Percentiles rank a stretch among this genome's conserved stretches.
These are phyloP conservation scores for Hypena proboscidalis DNA, from an alignment of 2,888 invertebrate species.

Conservation along the genomic window DNA sequence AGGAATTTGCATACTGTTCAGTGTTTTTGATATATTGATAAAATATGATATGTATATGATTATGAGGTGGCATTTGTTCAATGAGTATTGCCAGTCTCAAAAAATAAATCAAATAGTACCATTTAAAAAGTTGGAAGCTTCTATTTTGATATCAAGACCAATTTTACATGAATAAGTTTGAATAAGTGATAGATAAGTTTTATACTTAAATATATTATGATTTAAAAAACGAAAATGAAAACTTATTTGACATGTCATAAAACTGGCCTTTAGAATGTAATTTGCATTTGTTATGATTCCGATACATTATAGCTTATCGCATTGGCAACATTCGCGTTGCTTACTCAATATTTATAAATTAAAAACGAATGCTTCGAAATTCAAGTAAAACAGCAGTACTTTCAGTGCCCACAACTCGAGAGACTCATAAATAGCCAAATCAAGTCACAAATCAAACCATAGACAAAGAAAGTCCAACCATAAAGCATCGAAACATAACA, in stretches of 20 bases:
- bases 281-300: slow-evolving; percentile 2
- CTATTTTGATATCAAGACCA: neutral
- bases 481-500: slow-evolving; percentile 18
- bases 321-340: neutral
- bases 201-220: neutral
- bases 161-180: slow-evolving; percentile 1
- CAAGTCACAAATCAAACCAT: slow-evolving; percentile 12
- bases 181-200: slow-evolving; percentile 1
- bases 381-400: no score
- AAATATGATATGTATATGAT: slow-evolving; percentile 43
- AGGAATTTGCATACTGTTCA: neutral
- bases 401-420: slow-evolving; percentile 4
- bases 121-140: slow-evolving; percentile 44
- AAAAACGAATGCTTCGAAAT: no score
- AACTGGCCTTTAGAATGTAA: slow-evolving; percentile 2
- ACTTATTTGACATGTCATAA: slow-evolving; percentile 1
- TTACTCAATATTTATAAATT: neutral
- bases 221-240: neutral
- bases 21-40: slow-evolving; percentile 15
- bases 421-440: slow-evolving; percentile 8
- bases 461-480: slow-evolving; percentile 14
- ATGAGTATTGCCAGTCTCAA: slow-evolving; percentile 76
- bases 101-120: slow-evolving; percentile 29
- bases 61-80: slow-evolving; percentile 67
- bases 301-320: slow-evolving; percentile 11